Conservation (phyloP, 2,888 invertebrate genomes). For the Brachynemurus nebulosus region DNA sequence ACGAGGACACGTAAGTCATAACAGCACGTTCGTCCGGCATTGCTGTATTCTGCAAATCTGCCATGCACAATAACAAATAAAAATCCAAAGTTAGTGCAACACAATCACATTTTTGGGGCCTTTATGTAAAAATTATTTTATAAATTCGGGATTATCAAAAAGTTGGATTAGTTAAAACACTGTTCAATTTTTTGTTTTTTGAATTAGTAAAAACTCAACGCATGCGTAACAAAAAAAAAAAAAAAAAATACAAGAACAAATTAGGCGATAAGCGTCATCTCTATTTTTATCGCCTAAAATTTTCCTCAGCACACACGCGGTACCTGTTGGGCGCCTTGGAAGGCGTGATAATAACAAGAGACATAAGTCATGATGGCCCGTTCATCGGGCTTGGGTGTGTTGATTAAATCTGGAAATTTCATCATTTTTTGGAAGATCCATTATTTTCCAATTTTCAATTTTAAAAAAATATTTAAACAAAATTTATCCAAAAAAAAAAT, state of each 20-base stretch:
- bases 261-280: constrained; percentile 28
- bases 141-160: too few species aligned
- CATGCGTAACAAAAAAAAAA: too few species aligned
- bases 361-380: constrained; percentile 99
- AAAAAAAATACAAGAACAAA: too few species aligned
- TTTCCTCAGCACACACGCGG: constrained; percentile 14
- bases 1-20: constrained; percentile 99
- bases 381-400: constrained; percentile 99
- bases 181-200: too few species aligned
- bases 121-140: too few species aligned
- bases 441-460: neutral
- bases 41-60: constrained; percentile 95
- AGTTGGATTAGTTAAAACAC: too few species aligned
- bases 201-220: too few species aligned
- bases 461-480: neutral
- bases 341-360: constrained; percentile 99
- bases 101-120: too few species aligned
- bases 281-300: constrained; percentile 18
- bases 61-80: constrained; percentile 36
- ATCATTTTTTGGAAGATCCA: neutral
- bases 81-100: constrained; percentile 24
- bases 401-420: constrained; percentile 82
- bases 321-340: constrained; percentile 99
- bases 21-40: constrained; percentile 99
- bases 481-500: constrained; percentile 6